A percentile compares a stretch with the other conserved stretches of the same genome.
Conservation (phyloP, 2,888 invertebrate genomes). For the Rhaphigaster nebulosa region DNA sequence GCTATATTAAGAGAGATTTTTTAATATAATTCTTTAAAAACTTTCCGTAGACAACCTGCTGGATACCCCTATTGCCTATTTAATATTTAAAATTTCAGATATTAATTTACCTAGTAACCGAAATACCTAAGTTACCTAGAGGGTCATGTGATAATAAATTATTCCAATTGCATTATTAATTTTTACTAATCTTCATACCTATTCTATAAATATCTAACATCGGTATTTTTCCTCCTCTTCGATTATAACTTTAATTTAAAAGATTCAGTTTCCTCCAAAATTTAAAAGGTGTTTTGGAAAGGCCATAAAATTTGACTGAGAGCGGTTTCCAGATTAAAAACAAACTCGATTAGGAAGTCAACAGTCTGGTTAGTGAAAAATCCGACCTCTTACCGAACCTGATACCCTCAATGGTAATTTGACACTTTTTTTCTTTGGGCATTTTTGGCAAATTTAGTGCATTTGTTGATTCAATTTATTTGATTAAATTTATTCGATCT, state of each 20-base stretch:
- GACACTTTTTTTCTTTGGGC: neutral
- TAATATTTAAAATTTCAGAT: too few species aligned
- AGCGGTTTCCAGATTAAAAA: slow-evolving; percentile 39
- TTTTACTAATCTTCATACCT: neutral
- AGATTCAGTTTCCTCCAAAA: neutral
- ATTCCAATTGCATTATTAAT: neutral
- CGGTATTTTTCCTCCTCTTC: neutral
- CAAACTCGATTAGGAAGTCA: slow-evolving; percentile 38
- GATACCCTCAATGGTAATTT: neutral
- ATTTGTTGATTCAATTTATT: neutral
- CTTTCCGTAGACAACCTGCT: too few species aligned
- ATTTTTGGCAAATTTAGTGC: neutral
- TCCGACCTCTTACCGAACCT: neutral
- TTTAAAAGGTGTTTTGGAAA: neutral
- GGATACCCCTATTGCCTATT: too few species aligned
- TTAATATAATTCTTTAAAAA: too few species aligned
- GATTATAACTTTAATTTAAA: slow-evolving; percentile 26
- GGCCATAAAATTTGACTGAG: slow-evolving; percentile 34
- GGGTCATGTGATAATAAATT: neutral
- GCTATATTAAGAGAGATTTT: too few species aligned
- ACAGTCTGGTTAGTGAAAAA: slow-evolving; percentile 10
- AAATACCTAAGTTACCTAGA: too few species aligned
- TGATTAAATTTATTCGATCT: too few species aligned
- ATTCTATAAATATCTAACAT: neutral
- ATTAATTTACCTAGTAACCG: too few species aligned